phyloP scores from a whole-genome alignment of 2,888 invertebrate genomes.

The Liodrosophila aerea region DNA sequence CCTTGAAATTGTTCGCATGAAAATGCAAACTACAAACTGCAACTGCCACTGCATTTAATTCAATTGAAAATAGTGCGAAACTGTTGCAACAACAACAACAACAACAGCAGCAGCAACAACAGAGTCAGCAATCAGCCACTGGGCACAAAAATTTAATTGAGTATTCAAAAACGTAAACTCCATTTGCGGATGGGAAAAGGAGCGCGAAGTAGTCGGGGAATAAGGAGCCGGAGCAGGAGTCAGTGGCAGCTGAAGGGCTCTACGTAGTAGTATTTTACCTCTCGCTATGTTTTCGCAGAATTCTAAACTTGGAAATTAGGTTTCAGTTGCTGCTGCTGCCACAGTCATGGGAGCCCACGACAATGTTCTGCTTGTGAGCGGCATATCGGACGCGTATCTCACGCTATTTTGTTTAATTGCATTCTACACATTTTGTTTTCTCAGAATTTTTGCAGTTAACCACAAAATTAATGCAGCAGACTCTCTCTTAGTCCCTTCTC shows the following conservation, averaged over 20 bases:
- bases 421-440: slow-evolving; percentile 72
- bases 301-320: slow-evolving; percentile 79
- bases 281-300: slow-evolving; percentile 63
- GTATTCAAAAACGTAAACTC: slow-evolving; percentile 74
- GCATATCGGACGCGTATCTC: slow-evolving; percentile 74
- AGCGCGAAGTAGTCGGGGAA: too few relatives aligned
- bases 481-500: not conserved
- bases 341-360: slow-evolving; percentile 42
- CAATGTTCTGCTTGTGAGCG: slow-evolving; percentile 59
- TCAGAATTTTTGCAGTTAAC: slow-evolving; percentile 66
- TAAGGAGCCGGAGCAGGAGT: not conserved
- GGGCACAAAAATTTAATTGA: slow-evolving; percentile 72
- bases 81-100: slow-evolving; percentile 41
- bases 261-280: slow-evolving; percentile 11
- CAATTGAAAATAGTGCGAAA: slow-evolving; percentile 79
- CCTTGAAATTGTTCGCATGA: slow-evolving; percentile 81
- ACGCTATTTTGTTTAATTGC: slow-evolving; percentile 78
- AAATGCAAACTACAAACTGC: slow-evolving; percentile 56
- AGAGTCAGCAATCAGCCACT: slow-evolving; percentile 42
- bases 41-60: slow-evolving; percentile 64
- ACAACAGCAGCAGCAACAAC: slow-evolving; percentile 23
- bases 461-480: slow-evolving; percentile 68
- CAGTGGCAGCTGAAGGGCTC: not conserved
- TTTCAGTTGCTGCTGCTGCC: slow-evolving; percentile 51
- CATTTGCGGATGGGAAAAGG: slow-evolving; percentile 19